Conservation (phyloP, 2,113 vertebrate species). For the Dromaius novaehollandiae region DNA sequence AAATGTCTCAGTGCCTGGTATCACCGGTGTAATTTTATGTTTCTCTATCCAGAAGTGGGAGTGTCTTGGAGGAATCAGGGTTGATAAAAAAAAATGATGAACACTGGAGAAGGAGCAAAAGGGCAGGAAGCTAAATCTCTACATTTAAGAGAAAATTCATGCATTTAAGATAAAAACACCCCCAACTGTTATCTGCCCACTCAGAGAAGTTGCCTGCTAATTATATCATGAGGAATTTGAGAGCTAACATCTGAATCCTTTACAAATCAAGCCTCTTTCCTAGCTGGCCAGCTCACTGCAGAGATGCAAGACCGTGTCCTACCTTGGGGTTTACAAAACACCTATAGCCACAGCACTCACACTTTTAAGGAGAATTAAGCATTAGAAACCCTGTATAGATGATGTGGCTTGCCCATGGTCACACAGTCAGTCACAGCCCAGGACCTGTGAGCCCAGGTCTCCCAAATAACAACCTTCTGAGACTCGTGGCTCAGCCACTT, state of each 20-base stretch:
- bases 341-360: neutral
- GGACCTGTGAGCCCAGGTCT: neutral
- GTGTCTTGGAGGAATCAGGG: neutral
- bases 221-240: neutral
- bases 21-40: neutral
- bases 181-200: neutral
- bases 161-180: neutral
- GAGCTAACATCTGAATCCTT: neutral
- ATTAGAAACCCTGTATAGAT: accelerated
- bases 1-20: neutral
- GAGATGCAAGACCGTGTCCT: too few species aligned
- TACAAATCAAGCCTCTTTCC: neutral
- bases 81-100: neutral
- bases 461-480: neutral
- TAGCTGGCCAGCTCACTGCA: neutral
- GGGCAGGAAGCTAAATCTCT: neutral
- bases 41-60: neutral
- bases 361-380: neutral
- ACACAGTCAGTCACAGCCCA: neutral
- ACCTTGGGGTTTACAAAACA: neutral
- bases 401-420: accelerated
- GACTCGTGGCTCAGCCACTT: neutral
- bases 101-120: neutral
- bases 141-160: neutral
- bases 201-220: neutral